phyloP scores from a whole-genome alignment of 2,113 vertebrate species.

The Calidris pugnax region DNA sequence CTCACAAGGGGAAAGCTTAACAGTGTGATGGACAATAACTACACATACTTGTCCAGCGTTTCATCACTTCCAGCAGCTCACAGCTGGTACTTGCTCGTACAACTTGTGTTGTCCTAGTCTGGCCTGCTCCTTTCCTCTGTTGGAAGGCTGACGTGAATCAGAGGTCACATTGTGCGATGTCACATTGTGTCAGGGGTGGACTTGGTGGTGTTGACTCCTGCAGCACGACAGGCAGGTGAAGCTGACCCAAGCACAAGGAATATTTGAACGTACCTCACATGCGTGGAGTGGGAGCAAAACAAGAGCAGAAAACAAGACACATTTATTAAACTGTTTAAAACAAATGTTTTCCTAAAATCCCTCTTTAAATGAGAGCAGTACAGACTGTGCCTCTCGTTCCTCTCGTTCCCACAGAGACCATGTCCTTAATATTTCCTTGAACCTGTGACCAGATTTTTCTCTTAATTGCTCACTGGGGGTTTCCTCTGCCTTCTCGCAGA shows the following conservation, averaged over 20 bases:
- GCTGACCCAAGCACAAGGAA: background rate
- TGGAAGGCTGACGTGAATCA: background rate
- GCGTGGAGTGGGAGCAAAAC: background rate
- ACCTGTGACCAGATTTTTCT: background rate
- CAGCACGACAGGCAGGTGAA: rapidly evolving
- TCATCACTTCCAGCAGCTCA: background rate
- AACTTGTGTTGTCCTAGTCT: background rate
- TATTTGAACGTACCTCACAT: background rate
- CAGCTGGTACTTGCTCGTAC: background rate
- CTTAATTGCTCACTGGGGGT: conserved; percentile 6
- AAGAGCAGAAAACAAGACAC: background rate
- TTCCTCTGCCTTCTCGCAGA: background rate
- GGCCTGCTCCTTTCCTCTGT: background rate
- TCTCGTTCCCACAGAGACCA: background rate
- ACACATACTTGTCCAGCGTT: background rate
- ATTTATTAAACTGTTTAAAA: background rate
- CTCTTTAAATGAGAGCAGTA: background rate
- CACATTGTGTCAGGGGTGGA: rapidly evolving
- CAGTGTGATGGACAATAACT: conserved; percentile 39
- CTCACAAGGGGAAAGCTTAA: conserved; percentile 28
- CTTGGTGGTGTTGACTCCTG: background rate
- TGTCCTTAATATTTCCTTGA: conserved; percentile 26
- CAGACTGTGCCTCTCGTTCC: background rate
- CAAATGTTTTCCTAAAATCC: conserved; percentile 17
- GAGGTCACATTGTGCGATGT: rapidly evolving